Percentiles rank a stretch among this genome's conserved stretches.
These are phyloP conservation scores for Sminthurinus aureus DNA, from an alignment of 2,888 invertebrate species.

Conservation along the genomic window DNA sequence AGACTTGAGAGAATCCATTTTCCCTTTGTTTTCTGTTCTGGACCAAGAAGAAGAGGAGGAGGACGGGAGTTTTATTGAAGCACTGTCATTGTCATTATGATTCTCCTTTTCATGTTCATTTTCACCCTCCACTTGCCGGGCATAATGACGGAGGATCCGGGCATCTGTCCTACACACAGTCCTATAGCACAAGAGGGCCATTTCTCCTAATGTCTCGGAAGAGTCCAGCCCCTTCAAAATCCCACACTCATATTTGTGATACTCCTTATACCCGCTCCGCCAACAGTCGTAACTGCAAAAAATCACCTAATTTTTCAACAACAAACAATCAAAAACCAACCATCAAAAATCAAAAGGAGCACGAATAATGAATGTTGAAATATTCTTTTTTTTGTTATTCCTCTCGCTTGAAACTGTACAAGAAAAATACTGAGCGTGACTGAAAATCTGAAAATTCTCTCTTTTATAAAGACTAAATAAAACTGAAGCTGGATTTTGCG, in stretches of 20 bases:
- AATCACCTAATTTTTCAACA: conserved; percentile 61
- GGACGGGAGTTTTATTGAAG: too few relatives aligned
- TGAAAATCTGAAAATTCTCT: not conserved
- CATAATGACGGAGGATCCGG: not conserved
- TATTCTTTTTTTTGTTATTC: too few relatives aligned
- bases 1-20: not conserved
- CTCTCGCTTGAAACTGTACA: not conserved
- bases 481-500: not conserved
- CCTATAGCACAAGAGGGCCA: conserved; percentile 60
- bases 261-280: conserved; percentile 61
- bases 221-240: conserved; percentile 59
- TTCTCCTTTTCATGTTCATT: not conserved
- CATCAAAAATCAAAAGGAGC: too few relatives aligned
- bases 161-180: conserved; percentile 48
- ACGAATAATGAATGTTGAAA: too few relatives aligned
- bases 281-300: conserved; percentile 64
- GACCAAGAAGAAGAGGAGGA: too few relatives aligned
- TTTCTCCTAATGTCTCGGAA: conserved; percentile 57
- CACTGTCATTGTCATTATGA: too few relatives aligned
- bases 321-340: too few relatives aligned
- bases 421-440: not conserved
- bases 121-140: conserved; percentile 18
- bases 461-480: too few relatives aligned
- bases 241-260: conserved; percentile 64
- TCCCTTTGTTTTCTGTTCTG: not conserved